Percentiles rank a stretch among this genome's conserved stretches.
Evolutionary conservation across 2,888 invertebrate genomes (phyloP).

Genomic region (Philhelius pedissequus): DNA sequence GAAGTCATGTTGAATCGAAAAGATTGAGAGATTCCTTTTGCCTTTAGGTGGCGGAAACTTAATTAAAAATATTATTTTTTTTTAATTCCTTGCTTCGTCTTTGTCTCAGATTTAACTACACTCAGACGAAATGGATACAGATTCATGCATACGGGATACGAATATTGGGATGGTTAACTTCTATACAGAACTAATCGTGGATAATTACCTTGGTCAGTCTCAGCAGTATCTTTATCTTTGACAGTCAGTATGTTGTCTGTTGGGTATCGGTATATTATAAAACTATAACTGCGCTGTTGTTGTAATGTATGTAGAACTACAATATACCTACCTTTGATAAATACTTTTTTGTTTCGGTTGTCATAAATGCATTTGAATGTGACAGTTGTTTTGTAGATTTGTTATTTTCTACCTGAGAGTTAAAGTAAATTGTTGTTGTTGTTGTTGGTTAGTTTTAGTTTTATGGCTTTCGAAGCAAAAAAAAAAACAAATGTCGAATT

Average conservation of each 20-base stretch:
- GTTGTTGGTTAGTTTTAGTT: background rate
- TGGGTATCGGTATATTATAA: background rate
- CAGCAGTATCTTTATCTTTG: background rate
- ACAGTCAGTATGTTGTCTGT: conserved; percentile 1
- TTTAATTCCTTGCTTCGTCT: conserved; percentile 19
- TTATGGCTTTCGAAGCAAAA: conserved; percentile 14
- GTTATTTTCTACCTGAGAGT: conserved; percentile 54
- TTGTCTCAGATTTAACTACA: conserved; percentile 16
- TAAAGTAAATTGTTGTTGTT: conserved; percentile 1
- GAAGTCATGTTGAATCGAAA: background rate
- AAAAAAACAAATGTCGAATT: conserved; percentile 42
- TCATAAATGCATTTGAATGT: conserved; percentile 68
- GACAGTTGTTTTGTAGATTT: conserved; percentile 47
- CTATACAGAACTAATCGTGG: conserved; percentile 59
- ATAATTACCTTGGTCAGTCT: conserved; percentile 60
- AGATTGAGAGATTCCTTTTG: conserved; percentile 27
- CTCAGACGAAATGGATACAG: background rate
- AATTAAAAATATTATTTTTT: conserved; percentile 41
- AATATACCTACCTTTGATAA: background rate
- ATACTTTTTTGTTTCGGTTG: conserved; percentile 45
- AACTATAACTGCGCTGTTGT: background rate
- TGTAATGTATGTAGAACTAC: background rate
- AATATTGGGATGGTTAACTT: conserved; percentile 29
- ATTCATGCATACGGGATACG: conserved; percentile 4
- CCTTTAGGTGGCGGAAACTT: conserved; percentile 38